phyloP scores from a whole-genome alignment of 2,888 invertebrate genomes.

The Dusona sp. region DNA sequence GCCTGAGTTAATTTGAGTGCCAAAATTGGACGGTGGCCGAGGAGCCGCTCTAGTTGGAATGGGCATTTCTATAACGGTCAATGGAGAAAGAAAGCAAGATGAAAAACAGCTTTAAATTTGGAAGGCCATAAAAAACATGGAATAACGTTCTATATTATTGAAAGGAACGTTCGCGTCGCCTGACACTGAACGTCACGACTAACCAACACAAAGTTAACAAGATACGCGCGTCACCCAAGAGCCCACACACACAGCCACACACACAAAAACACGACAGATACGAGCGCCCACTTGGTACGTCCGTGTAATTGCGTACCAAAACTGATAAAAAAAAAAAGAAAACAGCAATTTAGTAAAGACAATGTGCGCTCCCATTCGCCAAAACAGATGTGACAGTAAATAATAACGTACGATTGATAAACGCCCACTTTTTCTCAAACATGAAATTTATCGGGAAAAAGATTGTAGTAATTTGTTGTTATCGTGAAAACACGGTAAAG shows the following conservation, averaged over 20 bases:
- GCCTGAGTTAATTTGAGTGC: slow-evolving; percentile 71
- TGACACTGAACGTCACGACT: slow-evolving; percentile 71
- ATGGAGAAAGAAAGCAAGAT: slow-evolving; percentile 57
- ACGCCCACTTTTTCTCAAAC: slow-evolving; percentile 50
- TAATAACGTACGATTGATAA: slow-evolving; percentile 20
- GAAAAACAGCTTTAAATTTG: slow-evolving; percentile 40
- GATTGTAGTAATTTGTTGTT: not conserved
- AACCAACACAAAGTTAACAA: slow-evolving; percentile 39
- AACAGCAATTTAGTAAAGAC: slow-evolving; percentile 31
- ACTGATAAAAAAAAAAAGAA: slow-evolving; percentile 58
- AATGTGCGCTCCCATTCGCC: slow-evolving; percentile 53
- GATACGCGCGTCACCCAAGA: slow-evolving; percentile 54
- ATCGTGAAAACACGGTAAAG: not conserved
- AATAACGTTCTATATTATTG: slow-evolving; percentile 43
- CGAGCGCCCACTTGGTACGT: slow-evolving; percentile 53
- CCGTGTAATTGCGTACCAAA: slow-evolving; percentile 67
- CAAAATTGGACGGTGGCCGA: slow-evolving; percentile 85
- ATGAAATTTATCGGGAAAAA: slow-evolving; percentile 19
- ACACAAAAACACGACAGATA: slow-evolving; percentile 19
- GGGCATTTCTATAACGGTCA: slow-evolving; percentile 86
- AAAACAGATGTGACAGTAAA: slow-evolving; percentile 59
- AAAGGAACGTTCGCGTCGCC: slow-evolving; percentile 66
- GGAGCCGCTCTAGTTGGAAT: slow-evolving; percentile 88
- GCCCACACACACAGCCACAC: slow-evolving; percentile 45
- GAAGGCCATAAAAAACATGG: not conserved